These are phyloP conservation scores for Drosophila kohkoa DNA, from an alignment of 1,140 invertebrate species.

Conservation along the genomic window DNA sequence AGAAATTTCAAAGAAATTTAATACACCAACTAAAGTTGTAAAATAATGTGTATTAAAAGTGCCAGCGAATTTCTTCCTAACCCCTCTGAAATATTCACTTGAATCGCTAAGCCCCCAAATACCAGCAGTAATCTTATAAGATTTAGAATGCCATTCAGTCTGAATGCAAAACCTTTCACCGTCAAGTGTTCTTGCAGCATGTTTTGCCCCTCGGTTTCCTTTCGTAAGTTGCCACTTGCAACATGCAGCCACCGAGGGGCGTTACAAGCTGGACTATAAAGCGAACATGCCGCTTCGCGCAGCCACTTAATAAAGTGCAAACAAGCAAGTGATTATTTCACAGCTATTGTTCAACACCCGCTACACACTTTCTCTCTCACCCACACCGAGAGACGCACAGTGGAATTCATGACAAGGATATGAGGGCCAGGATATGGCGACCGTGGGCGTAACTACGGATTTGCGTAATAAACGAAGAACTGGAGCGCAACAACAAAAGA, in stretches of 20 bases:
- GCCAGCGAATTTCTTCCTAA: no score
- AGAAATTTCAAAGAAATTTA: no score
- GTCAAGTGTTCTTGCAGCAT: background rate
- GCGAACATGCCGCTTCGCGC: conserved; percentile 24
- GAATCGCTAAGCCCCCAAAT: background rate
- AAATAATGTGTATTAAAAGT: no score
- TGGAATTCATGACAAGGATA: conserved; percentile 7
- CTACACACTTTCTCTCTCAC: conserved; percentile 14
- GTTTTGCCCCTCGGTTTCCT: background rate
- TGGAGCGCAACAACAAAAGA: conserved; percentile 32
- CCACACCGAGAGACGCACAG: conserved; percentile 15
- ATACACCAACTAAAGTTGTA: no score
- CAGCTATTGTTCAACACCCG: conserved; percentile 71
- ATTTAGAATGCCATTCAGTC: background rate
- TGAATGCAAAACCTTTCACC: no score
- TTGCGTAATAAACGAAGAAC: conserved; percentile 72
- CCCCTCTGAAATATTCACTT: no score
- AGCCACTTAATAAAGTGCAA: conserved; percentile 76
- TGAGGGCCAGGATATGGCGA: conserved; percentile 20
- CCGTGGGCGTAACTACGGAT: conserved; percentile 56
- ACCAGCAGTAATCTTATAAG: background rate
- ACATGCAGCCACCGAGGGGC: conserved; percentile 2
- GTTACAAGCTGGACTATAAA: conserved; percentile 17
- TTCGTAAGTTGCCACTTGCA: background rate
- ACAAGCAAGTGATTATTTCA: conserved; percentile 81